Percentiles rank a stretch among this genome's conserved stretches.
These are phyloP conservation scores for Pseudois nayaur DNA, from an alignment of 2,113 vertebrate genomes.

Conservation along the genomic window DNA sequence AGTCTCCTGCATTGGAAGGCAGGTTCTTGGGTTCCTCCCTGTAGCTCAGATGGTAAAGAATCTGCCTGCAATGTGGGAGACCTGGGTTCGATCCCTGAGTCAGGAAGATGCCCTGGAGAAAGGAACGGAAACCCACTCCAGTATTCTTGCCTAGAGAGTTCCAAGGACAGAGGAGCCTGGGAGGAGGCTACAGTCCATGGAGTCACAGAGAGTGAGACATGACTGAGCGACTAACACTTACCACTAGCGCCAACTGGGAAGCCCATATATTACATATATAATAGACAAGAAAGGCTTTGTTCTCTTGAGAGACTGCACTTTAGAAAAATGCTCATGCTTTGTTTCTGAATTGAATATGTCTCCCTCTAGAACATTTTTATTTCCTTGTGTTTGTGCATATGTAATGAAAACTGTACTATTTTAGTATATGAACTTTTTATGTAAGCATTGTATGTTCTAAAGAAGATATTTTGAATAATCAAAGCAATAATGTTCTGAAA, in stretches of 20 bases:
- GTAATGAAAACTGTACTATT: background rate
- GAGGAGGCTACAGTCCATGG: background rate
- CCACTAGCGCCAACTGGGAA: background rate
- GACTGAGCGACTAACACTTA: background rate
- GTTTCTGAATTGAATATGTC: background rate
- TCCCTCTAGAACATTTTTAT: background rate
- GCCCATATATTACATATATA: background rate
- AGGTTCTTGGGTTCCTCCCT: background rate
- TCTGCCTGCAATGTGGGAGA: background rate
- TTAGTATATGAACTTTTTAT: background rate
- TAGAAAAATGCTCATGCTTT: background rate
- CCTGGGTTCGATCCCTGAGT: background rate
- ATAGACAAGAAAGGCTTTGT: background rate
- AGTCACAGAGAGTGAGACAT: background rate
- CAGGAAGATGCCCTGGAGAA: background rate
- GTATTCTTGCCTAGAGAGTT: background rate
- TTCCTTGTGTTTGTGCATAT: background rate
- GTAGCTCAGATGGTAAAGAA: background rate
- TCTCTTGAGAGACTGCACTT: background rate
- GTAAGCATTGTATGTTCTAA: conserved; percentile 36
- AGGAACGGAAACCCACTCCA: background rate
- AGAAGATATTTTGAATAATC: conserved; percentile 61
- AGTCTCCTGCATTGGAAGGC: background rate
- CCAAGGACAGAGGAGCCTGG: background rate
- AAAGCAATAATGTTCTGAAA: conserved; percentile 60